A percentile compares a stretch with the other conserved stretches of the same genome.
These are phyloP conservation scores for Listronotus oregonensis DNA, from an alignment of 1,140 invertebrate genomes.

Conservation along the genomic window DNA sequence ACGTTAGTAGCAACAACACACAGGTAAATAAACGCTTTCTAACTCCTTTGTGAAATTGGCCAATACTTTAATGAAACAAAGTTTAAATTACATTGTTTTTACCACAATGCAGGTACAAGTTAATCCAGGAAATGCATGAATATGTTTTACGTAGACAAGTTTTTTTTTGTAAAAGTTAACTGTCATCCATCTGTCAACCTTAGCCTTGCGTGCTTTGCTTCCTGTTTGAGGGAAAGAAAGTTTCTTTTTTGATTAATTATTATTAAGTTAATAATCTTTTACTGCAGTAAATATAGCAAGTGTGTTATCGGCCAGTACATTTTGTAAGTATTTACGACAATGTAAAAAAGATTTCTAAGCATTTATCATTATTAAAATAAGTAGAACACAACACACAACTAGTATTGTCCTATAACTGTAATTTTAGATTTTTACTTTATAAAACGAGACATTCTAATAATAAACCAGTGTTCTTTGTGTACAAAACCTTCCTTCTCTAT, in stretches of 20 bases:
- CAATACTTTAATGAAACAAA: too few relatives aligned
- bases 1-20: conserved; percentile 61
- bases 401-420: conserved; percentile 30
- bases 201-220: conserved; percentile 33
- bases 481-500: conserved; percentile 18
- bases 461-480: conserved; percentile 27
- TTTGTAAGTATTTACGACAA: neutral
- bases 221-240: conserved; percentile 22
- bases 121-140: conserved; percentile 12
- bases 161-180: conserved; percentile 30
- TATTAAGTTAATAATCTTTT: neutral
- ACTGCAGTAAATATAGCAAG: neutral
- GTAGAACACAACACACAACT: conserved; percentile 16
- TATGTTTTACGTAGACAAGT: conserved; percentile 27
- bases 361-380: conserved; percentile 10
- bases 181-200: conserved; percentile 36
- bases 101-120: neutral
- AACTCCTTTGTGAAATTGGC: too few relatives aligned
- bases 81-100: neutral
- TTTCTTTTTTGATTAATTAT: conserved; percentile 10
- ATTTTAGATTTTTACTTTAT: conserved; percentile 14
- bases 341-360: too few relatives aligned
- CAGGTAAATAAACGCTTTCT: conserved; percentile 57
- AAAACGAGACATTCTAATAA: conserved; percentile 32
- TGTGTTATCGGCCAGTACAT: neutral